Evolutionary conservation across 2,888 invertebrate genomes (phyloP), one percentile per base, ranked within the genome.

Genomic region (Hesperia comma): DNA sequence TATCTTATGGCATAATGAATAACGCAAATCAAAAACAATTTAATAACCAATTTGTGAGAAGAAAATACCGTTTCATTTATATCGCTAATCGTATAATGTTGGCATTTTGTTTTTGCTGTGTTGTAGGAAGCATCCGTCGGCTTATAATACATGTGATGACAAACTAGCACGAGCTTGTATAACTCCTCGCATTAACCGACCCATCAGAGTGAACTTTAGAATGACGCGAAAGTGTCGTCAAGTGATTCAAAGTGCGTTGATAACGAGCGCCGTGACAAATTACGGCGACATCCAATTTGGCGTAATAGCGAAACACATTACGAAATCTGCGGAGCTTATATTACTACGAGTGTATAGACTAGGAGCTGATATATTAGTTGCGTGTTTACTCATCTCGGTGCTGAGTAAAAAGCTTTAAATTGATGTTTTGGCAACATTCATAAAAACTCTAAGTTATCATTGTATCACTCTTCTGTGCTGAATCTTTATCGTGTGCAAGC

Each of bases 191-290:
- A 61, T 67, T 61, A 66, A 15, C 66, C 32, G 54, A 67, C 49
- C 56, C 66, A 66, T 66, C 53, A 67, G 26, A 41, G 51, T 61
- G 61, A 67, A 67, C 60, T 67, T 66, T 66, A 53, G 32, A 58
- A 43, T 40, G 66, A 67, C 60, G 55, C 40, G 26, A 41, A 55
- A 66, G 64, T 60, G 53, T 58, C 54, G 54, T 33, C 55, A 67
- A 67, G 60, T 66, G 66, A 66, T 66, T 60, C 55, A 26, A 67
- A 67, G 54, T 67, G 43, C 60, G 46, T 41, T 49, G 66, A 66
- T 66, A 60, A 66, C 54, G 58, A 46, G 53, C 43, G 54, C 43
- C 60, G 60, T 61, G 66, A 66, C 55, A 66, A 66, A 66, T 66
- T 46, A 54, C 46, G 33, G 8, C 15, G 66, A 53, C 37, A 55